Evolutionary conservation across 2,888 invertebrate genomes (phyloP).

Genomic region (Oscheius sp.): DNA sequence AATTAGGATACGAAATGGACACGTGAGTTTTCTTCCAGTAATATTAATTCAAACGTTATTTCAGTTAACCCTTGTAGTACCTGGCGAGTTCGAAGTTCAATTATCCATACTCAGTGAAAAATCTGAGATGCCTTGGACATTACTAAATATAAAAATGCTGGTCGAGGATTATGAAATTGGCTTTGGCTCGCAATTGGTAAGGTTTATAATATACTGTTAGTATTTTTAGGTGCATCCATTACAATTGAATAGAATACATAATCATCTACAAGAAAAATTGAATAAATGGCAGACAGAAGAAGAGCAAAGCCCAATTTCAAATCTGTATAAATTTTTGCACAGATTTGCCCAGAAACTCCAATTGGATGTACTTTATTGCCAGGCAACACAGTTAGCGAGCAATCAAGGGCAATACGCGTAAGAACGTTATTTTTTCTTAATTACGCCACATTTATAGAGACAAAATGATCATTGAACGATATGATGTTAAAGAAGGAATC

Average conservation of each 20-base stretch:
- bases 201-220: neutral
- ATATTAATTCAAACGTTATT: too few species aligned
- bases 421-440: neutral
- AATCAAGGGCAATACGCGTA: conserved; percentile 83
- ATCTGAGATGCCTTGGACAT: conserved; percentile 90
- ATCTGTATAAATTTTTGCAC: conserved; percentile 70
- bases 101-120: conserved; percentile 97
- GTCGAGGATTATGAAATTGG: conserved; percentile 92
- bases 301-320: conserved; percentile 54
- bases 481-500: conserved; percentile 60
- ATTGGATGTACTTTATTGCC: conserved; percentile 82
- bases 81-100: conserved; percentile 77
- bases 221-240: conserved; percentile 82
- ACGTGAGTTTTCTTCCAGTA: conserved; percentile 58
- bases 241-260: conserved; percentile 87
- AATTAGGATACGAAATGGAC: conserved; percentile 76
- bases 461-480: conserved; percentile 57
- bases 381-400: conserved; percentile 81
- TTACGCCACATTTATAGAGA: conserved; percentile 26
- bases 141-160: conserved; percentile 92
- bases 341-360: conserved; percentile 93
- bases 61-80: conserved; percentile 64
- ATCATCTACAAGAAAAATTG: conserved; percentile 84
- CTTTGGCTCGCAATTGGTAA: conserved; percentile 87
- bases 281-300: conserved; percentile 44